Evolutionary conservation across 2,888 invertebrate species (phyloP).

Genomic region (Eupithecia insigniata): DNA sequence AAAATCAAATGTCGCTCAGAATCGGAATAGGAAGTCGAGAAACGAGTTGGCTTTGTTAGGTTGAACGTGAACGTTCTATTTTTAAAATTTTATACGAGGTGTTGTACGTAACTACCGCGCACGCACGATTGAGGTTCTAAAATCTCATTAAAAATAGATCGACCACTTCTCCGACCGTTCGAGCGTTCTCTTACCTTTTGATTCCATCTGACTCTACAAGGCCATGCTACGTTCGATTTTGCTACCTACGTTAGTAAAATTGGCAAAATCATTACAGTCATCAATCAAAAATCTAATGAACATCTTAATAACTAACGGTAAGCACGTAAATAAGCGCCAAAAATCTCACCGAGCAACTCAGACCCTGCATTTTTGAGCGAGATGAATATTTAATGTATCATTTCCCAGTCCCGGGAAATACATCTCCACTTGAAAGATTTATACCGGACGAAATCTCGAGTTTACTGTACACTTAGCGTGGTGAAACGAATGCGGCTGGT

Average conservation of each 20-base stretch:
- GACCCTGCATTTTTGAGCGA: slow-evolving; percentile 74
- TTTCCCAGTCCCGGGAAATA: slow-evolving; percentile 75
- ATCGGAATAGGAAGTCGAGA: background rate
- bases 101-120: background rate
- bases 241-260: too few species aligned
- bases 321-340: slow-evolving; percentile 51
- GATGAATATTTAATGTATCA: slow-evolving; percentile 81
- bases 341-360: slow-evolving; percentile 65
- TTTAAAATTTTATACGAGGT: background rate
- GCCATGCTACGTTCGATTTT: too few species aligned
- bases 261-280: background rate
- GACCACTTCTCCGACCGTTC: too few species aligned
- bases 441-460: slow-evolving; percentile 75
- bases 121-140: background rate
- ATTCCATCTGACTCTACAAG: too few species aligned
- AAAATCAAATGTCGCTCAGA: background rate
- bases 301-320: slow-evolving; percentile 33
- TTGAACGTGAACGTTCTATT: background rate
- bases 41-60: background rate
- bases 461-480: slow-evolving; percentile 53
- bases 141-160: background rate
- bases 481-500: slow-evolving; percentile 15
- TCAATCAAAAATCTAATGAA: slow-evolving; percentile 22
- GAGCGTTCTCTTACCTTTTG: too few species aligned
- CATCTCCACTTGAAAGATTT: slow-evolving; percentile 80